Conservation (phyloP, 2,113 vertebrate species). For the Arenaria interpres region DNA sequence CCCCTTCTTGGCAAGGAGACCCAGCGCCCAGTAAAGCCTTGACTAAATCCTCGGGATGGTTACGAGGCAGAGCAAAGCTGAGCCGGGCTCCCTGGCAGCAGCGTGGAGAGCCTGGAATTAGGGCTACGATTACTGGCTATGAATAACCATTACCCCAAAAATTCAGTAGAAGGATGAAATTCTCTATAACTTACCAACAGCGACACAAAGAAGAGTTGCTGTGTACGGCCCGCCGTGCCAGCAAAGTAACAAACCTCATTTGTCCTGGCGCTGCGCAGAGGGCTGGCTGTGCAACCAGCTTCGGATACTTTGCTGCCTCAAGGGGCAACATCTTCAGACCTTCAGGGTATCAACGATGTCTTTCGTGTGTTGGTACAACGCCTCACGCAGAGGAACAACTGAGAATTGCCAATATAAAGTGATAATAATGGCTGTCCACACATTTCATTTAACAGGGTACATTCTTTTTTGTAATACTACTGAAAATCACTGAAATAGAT, state of each 20-base stretch:
- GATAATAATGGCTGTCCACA: conserved; percentile 31
- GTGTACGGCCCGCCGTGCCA: accelerated
- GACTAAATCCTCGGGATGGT: not conserved
- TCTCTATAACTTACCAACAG: not conserved
- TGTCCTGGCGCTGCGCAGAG: not conserved
- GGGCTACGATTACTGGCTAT: not conserved
- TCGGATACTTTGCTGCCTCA: not conserved
- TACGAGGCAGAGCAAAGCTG: not conserved
- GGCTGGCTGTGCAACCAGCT: not conserved
- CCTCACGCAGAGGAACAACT: not conserved
- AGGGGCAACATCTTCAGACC: not conserved
- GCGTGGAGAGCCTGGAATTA: not conserved
- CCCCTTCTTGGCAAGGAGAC: not conserved
- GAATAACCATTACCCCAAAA: not conserved
- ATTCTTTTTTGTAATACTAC: not conserved
- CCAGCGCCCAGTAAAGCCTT: not conserved
- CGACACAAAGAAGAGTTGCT: not conserved
- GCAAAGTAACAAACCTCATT: not conserved
- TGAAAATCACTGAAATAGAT: conserved; percentile 9
- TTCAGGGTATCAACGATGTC: not conserved
- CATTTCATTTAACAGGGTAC: conserved; percentile 7
- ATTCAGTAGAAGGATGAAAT: not conserved
- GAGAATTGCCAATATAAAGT: not conserved
- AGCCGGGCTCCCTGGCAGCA: not conserved
- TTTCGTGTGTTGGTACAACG: not conserved